Conservation (phyloP, 2,113 vertebrate species). For the Megalops atlanticus region DNA sequence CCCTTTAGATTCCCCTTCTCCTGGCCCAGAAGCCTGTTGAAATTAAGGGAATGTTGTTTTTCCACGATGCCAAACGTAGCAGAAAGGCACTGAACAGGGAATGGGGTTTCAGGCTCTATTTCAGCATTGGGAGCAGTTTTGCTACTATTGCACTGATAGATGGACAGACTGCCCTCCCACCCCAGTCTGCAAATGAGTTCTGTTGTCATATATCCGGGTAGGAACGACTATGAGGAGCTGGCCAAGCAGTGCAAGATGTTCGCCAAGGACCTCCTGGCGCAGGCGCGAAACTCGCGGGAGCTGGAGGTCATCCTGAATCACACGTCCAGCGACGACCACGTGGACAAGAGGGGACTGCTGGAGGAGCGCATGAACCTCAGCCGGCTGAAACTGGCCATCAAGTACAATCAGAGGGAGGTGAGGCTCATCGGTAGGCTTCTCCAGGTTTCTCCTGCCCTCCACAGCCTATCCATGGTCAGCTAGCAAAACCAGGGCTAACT, state of each 20-base stretch:
- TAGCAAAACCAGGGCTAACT: background rate
- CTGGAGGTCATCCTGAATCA: slow-evolving; percentile 97
- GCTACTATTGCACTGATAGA: too few relatives aligned
- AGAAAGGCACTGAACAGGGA: background rate
- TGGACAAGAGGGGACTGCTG: slow-evolving; percentile 89
- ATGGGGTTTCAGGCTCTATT: background rate
- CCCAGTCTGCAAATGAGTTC: too few relatives aligned
- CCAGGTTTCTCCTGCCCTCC: too few relatives aligned
- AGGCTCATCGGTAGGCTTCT: slow-evolving; percentile 22
- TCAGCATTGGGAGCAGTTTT: background rate
- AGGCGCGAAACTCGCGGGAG: slow-evolving; percentile 96
- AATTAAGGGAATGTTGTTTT: background rate
- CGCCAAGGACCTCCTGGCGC: slow-evolving; percentile 96
- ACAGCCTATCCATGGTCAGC: background rate
- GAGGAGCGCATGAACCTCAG: slow-evolving; percentile 99
- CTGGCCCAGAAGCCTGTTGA: background rate
- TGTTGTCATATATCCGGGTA: slow-evolving; percentile 50
- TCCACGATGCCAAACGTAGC: background rate
- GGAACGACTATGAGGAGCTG: slow-evolving; percentile 96
- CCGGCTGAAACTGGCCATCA: slow-evolving; percentile 96
- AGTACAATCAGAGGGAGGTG: slow-evolving; percentile 99
- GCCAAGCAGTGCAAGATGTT: slow-evolving; percentile 98
- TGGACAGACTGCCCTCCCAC: too few relatives aligned
- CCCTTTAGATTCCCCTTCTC: background rate
- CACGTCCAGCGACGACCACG: slow-evolving; percentile 87